phyloP scores from a whole-genome alignment of 1,140 invertebrate species.

The Branchinecta lynchi region DNA sequence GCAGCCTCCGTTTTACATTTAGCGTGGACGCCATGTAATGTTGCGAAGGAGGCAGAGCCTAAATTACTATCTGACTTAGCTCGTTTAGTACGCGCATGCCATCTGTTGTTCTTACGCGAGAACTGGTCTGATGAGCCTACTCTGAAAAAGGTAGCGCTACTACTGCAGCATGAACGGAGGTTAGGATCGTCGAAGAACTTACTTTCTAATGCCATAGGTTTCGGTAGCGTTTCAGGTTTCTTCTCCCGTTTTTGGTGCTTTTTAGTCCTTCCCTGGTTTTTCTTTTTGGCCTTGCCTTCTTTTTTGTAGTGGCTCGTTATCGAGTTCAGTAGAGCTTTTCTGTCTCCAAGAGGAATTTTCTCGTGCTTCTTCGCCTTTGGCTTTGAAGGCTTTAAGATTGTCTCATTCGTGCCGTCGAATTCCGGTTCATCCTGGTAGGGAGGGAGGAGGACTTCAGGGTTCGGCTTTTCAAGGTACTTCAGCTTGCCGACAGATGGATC shows the following conservation, averaged over 20 bases:
- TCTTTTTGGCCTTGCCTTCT: conserved; percentile 26
- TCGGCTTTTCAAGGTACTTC: neutral
- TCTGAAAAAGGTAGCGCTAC: too few relatives aligned
- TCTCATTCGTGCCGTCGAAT: neutral
- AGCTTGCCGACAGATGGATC: neutral
- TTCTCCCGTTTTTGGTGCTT: neutral
- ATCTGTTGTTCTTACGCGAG: too few relatives aligned
- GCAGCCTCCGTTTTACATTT: too few relatives aligned
- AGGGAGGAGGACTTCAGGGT: neutral
- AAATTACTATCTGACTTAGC: too few relatives aligned
- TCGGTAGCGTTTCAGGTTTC: neutral
- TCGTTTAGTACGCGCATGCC: too few relatives aligned
- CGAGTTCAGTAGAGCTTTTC: conserved; percentile 52
- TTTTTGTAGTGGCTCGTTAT: conserved; percentile 43
- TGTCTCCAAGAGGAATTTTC: conserved; percentile 40
- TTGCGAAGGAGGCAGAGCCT: too few relatives aligned
- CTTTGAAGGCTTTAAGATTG: neutral
- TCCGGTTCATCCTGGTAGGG: neutral
- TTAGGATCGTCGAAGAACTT: too few relatives aligned
- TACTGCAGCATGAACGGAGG: too few relatives aligned
- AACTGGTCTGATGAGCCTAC: too few relatives aligned
- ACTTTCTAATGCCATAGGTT: neutral
- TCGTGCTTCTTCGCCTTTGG: neutral
- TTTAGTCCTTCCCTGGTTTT: neutral
- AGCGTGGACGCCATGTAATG: too few relatives aligned